A percentile compares a stretch with the other conserved stretches of the same genome.
Conservation (phyloP, 2,888 invertebrate genomes). For the Phragmatobia fuliginosa region DNA sequence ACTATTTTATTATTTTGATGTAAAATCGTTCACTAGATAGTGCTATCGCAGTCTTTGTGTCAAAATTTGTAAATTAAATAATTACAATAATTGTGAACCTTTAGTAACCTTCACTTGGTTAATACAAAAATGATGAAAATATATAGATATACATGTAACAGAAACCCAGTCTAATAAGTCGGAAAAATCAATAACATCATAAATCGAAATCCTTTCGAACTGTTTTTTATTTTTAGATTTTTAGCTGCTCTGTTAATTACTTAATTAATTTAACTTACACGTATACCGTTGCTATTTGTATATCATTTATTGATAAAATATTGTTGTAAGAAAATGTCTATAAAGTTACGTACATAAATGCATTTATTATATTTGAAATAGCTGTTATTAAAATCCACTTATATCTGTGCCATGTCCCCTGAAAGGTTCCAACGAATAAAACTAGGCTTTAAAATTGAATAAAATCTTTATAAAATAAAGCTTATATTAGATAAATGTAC, state of each 20-base stretch:
- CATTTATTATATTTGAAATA: slow-evolving; percentile 45
- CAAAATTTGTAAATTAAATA: not conserved
- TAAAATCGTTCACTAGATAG: too few relatives aligned
- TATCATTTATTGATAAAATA: slow-evolving; percentile 27
- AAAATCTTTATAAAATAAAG: slow-evolving; percentile 47
- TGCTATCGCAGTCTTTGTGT: not conserved
- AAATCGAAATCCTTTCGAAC: not conserved
- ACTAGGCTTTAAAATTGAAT: slow-evolving; percentile 48
- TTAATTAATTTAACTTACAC: not conserved
- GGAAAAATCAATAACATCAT: not conserved
- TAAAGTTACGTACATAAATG: slow-evolving; percentile 22
- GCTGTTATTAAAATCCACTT: slow-evolving; percentile 29
- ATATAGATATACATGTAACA: not conserved
- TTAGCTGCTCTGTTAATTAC: not conserved
- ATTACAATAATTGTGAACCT: not conserved
- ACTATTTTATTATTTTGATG: slow-evolving; percentile 4
- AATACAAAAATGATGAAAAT: not conserved
- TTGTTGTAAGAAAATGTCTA: slow-evolving; percentile 24
- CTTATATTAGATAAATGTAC: slow-evolving; percentile 37
- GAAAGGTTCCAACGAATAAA: slow-evolving; percentile 46
- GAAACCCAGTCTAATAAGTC: not conserved
- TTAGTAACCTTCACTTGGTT: not conserved
- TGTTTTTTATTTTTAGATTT: not conserved
- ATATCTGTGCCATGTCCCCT: slow-evolving; percentile 45
- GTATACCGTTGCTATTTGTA: slow-evolving; percentile 14